Percentiles rank a stretch among this genome's conserved stretches.
phyloP scores from a whole-genome alignment of 2,113 vertebrate genomes.

The Crotalus viridis region DNA sequence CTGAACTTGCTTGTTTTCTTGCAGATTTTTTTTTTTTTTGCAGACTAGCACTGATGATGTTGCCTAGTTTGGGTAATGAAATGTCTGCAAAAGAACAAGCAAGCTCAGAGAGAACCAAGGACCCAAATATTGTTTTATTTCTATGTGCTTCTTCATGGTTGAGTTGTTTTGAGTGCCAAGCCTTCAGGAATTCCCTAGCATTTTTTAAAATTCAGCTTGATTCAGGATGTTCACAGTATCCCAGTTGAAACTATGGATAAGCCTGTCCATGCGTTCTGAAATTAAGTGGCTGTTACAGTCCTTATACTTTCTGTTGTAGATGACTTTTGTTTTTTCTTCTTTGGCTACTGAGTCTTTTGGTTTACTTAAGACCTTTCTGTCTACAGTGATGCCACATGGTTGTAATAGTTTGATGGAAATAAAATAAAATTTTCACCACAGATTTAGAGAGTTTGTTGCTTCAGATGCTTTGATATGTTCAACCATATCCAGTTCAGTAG shows the following conservation, averaged over 20 bases:
- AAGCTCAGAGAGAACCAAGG: too few relatives aligned
- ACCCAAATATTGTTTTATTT: not conserved
- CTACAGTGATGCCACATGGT: not conserved
- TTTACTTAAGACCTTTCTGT: not conserved
- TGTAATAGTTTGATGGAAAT: not conserved
- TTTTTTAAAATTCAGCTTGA: not conserved
- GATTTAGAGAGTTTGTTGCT: not conserved
- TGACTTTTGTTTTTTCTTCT: not conserved
- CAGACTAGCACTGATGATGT: too few relatives aligned
- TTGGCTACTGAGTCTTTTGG: not conserved
- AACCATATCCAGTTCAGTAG: not conserved
- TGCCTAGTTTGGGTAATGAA: too few relatives aligned
- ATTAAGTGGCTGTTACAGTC: not conserved
- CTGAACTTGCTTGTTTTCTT: too few relatives aligned
- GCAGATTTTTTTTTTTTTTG: too few relatives aligned
- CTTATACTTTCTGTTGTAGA: not conserved
- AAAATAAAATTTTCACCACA: not conserved
- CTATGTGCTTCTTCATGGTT: not conserved
- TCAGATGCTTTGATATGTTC: not conserved
- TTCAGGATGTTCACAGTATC: not conserved
- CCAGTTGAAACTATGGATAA: not conserved
- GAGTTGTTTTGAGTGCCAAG: not conserved
- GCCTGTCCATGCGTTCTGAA: not conserved
- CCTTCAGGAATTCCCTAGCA: not conserved
- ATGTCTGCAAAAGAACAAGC: too few relatives aligned